Conservation (phyloP, 2,113 vertebrate genomes). For the Leiothrix lutea region DNA sequence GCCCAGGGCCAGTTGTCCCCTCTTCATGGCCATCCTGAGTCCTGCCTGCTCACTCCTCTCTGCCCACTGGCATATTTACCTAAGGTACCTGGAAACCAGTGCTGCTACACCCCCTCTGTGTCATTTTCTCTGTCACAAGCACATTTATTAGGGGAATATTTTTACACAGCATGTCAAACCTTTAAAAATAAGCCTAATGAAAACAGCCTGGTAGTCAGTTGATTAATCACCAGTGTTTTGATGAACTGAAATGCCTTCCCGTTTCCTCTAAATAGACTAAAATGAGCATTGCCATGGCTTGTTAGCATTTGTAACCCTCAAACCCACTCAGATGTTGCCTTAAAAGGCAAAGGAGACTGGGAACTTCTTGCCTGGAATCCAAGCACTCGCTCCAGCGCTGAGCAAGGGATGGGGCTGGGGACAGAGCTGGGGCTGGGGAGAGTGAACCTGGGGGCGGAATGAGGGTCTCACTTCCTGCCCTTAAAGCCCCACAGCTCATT, state of each 20-base stretch:
- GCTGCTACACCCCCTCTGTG: not conserved
- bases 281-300: conserved; percentile 50
- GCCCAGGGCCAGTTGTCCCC: not conserved
- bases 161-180: conserved; percentile 36
- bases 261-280: conserved; percentile 74
- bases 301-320: conserved; percentile 35
- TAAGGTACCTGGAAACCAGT: not conserved
- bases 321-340: conserved; percentile 70
- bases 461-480: not conserved
- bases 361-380: conserved; percentile 64
- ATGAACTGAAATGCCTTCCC: conserved; percentile 62
- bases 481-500: not conserved
- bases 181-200: conserved; percentile 71
- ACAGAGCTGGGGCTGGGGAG: not conserved
- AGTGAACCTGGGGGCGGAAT: not conserved
- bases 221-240: conserved; percentile 66
- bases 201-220: conserved; percentile 59
- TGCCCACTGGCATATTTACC: not conserved
- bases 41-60: not conserved
- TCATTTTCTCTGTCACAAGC: not conserved
- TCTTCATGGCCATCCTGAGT: not conserved
- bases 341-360: conserved; percentile 78
- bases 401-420: not conserved
- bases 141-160: conserved; percentile 19
- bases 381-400: not conserved